phyloP scores from a whole-genome alignment of 2,797 vertebrate species.

The Coluber constrictor region DNA sequence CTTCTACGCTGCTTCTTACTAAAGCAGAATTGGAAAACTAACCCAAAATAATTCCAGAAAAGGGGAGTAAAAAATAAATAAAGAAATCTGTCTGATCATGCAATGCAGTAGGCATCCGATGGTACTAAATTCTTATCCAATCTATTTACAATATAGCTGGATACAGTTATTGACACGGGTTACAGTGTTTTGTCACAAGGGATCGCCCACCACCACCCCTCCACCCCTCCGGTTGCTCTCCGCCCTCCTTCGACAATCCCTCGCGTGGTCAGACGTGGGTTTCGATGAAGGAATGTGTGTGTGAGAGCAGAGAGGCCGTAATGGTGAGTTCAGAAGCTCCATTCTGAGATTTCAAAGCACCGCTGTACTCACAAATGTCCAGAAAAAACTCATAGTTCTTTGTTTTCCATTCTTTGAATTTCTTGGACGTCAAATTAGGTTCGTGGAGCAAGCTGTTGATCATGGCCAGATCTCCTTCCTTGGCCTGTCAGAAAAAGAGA shows the following conservation, averaged over 20 bases:
- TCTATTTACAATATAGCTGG: conserved; percentile 80
- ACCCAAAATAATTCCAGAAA: conserved; percentile 55
- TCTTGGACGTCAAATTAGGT: conserved; percentile 81
- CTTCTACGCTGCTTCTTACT: conserved; percentile 78
- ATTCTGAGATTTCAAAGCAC: conserved; percentile 73
- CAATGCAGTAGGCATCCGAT: conserved; percentile 89
- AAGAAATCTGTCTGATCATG: conserved; percentile 83
- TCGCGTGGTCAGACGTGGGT: conserved; percentile 79
- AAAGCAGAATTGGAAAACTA: conserved; percentile 64
- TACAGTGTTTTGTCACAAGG: conserved; percentile 71
- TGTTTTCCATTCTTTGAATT: conserved; percentile 87
- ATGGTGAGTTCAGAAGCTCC: conserved; percentile 79
- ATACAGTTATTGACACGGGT: conserved; percentile 81
- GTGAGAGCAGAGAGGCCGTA: conserved; percentile 79
- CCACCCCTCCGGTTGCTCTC: neutral
- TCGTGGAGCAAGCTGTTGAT: conserved; percentile 84
- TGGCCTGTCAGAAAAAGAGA: conserved; percentile 70
- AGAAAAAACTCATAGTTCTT: conserved; percentile 86
- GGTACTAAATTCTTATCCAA: conserved; percentile 83
- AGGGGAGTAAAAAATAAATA: neutral
- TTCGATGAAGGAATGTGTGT: conserved; percentile 89
- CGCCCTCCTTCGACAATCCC: neutral
- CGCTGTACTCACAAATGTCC: conserved; percentile 87
- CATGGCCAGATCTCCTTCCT: conserved; percentile 81
- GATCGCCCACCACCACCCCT: conserved; percentile 47